Conservation (phyloP, 2,888 invertebrate genomes). For the Catocala nupta region DNA sequence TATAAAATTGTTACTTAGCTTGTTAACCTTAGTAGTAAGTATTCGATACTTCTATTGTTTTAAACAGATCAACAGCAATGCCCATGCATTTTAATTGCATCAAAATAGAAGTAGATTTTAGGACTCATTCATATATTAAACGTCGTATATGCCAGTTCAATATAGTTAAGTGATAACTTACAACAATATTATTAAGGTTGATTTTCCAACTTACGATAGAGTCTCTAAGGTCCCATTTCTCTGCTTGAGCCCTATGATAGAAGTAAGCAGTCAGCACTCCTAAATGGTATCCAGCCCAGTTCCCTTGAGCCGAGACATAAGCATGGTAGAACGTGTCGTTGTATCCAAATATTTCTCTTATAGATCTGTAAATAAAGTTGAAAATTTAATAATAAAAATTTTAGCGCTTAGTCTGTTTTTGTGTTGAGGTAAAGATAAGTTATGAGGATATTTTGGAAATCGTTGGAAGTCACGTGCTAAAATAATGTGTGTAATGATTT, state of each 20-base stretch:
- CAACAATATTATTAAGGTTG: no score
- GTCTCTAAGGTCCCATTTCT: slow-evolving; percentile 77
- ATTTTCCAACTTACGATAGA: slow-evolving; percentile 67
- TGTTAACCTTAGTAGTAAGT: no score
- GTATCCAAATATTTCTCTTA: slow-evolving; percentile 81
- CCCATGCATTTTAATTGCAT: no score
- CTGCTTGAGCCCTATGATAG: slow-evolving; percentile 76
- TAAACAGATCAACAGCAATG: no score
- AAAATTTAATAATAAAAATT: neutral
- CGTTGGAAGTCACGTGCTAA: slow-evolving; percentile 37
- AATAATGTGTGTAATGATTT: slow-evolving; percentile 47
- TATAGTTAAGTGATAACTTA: no score
- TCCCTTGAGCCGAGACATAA: slow-evolving; percentile 82
- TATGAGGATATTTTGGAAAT: slow-evolving; percentile 37
- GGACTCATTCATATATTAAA: no score
- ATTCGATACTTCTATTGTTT: no score
- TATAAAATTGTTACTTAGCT: no score
- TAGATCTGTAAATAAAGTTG: slow-evolving; percentile 65
- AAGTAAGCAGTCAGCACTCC: slow-evolving; percentile 82
- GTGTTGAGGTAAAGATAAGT: slow-evolving; percentile 1
- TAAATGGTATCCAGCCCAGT: slow-evolving; percentile 83
- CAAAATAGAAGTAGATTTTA: no score
- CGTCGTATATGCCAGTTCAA: no score
- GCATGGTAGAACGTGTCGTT: slow-evolving; percentile 83
- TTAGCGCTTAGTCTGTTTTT: slow-evolving; percentile 1